Percentiles rank a stretch among this genome's conserved stretches.
Evolutionary conservation across 1,140 invertebrate genomes (phyloP).

Genomic region (Drosophila ogumai): DNA sequence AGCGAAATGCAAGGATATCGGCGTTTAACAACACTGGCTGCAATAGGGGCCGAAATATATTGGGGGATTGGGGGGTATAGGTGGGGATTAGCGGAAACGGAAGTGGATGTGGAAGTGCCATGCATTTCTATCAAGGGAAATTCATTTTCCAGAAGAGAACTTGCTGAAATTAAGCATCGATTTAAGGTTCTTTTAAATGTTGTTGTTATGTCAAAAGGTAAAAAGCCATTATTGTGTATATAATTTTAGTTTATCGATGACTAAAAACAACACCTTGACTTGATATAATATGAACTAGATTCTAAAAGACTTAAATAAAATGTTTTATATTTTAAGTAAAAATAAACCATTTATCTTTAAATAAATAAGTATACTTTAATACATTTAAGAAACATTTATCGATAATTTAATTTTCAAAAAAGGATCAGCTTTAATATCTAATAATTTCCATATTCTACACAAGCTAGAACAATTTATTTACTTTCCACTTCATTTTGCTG

Average conservation of each 20-base stretch:
- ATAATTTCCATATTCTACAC: too few species aligned
- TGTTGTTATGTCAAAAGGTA: background rate
- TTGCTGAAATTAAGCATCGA: background rate
- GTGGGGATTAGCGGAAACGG: background rate
- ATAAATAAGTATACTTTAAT: too few species aligned
- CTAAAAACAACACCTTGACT: background rate
- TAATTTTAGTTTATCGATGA: background rate
- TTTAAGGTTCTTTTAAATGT: background rate
- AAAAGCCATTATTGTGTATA: background rate
- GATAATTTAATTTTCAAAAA: background rate
- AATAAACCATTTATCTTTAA: too few species aligned
- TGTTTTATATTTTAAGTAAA: too few species aligned
- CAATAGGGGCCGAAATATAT: background rate
- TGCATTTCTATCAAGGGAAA: background rate
- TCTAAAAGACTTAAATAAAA: too few species aligned
- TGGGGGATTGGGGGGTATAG: too few species aligned
- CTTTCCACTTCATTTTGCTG: background rate
- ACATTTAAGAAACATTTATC: background rate
- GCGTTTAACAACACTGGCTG: conserved; percentile 29
- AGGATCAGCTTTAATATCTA: too few species aligned
- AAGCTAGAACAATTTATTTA: background rate
- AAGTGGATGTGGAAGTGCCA: conserved; percentile 7
- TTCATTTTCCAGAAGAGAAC: background rate
- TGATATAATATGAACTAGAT: too few species aligned
- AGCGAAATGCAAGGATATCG: conserved; percentile 8